Base-by-base conservation (phyloP, 2,888 invertebrate genomes). In the Aquatica leii region DNA sequence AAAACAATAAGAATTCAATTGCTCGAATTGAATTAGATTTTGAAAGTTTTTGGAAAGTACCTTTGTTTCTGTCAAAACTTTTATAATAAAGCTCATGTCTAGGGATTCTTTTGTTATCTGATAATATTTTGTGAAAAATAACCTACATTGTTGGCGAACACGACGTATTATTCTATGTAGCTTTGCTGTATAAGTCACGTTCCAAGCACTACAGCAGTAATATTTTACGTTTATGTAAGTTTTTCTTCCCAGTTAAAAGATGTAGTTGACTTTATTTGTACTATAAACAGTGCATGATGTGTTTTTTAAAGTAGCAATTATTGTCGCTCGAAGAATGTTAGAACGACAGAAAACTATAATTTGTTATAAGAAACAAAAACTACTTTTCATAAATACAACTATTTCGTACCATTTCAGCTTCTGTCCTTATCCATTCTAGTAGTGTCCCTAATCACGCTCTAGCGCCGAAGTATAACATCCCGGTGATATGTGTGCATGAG, bases 161-260 rank as follows among this genome's bases (percentile, higher is more conserved):
- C 54, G 50, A 35, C 54, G 55, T 56, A 61, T 65, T 62, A 56
- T 57, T 62, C 62, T 62, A 62, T 48, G 66, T 66, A 54, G 65
- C 59, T 57, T 59, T 51, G 53, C 52, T 53, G 62, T 66, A 67
- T 70, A 71, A 71, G 71, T 71, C 71, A 71, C 71, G 71, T 70
- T 66, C 69, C 56, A 63, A 53, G 66, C 66, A 70, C 66, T 64
- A 67, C 69, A 57, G 64, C 68, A 58, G 70, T 63, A 68, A 70
- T 71, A 71, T 71, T 70, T 71, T 68, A 71, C 68, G 69, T 71
- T 71, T 70, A 71, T 71, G 70, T 67, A 62, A 66, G 65, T 70
- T 71, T 66, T 64, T 67, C 65, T 66, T 67, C 9, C 57, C 54
- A 56, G 49, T 43, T 54, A 40, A 31, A 58, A 51, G 58, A 52